These are phyloP conservation scores for Polymixis flavicincta DNA, from an alignment of 2,888 invertebrate genomes.

Conservation along the genomic window DNA sequence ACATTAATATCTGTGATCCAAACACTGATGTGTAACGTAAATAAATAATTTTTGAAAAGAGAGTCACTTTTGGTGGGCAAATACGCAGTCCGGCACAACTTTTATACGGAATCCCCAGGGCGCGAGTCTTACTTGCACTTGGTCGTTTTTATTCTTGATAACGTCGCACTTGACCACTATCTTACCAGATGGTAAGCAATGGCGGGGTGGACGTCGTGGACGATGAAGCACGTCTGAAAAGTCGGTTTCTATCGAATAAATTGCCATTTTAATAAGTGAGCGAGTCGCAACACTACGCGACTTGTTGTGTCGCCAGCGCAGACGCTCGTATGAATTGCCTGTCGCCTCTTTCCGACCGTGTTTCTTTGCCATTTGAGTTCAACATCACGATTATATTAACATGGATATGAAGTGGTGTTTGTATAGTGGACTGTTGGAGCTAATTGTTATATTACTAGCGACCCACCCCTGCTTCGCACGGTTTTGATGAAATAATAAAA, in stretches of 20 bases:
- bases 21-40: no score
- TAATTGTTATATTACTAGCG: background rate
- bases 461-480: no score
- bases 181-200: background rate
- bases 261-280: constrained; percentile 24
- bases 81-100: no score
- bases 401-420: constrained; percentile 44
- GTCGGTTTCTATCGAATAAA: constrained; percentile 12
- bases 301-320: constrained; percentile 67
- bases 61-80: no score
- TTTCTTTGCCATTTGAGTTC: constrained; percentile 75
- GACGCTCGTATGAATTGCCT: constrained; percentile 76
- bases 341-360: constrained; percentile 74
- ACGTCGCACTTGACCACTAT: background rate
- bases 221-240: background rate
- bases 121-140: no score
- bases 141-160: background rate
- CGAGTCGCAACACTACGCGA: constrained; percentile 58
- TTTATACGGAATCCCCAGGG: no score
- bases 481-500: no score
- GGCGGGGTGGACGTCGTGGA: no score
- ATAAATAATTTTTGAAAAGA: no score
- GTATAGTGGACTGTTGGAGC: background rate
- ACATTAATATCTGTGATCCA: no score
- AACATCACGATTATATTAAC: constrained; percentile 41